A percentile compares a stretch with the other conserved stretches of the same genome.
phyloP scores from a whole-genome alignment of 2,797 vertebrate genomes.

The Agapornis canus region DNA sequence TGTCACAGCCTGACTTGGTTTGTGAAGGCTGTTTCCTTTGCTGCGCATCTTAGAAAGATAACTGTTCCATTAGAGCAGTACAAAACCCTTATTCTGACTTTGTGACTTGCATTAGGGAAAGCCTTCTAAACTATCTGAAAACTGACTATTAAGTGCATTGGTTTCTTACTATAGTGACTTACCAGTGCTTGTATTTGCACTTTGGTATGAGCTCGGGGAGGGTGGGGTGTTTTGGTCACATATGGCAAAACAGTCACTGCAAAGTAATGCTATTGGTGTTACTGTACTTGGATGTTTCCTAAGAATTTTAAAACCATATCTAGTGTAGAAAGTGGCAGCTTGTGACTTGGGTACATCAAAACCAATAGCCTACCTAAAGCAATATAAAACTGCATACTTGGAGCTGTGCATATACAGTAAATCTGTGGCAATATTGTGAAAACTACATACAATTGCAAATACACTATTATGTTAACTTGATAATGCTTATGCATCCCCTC shows the following conservation, averaged over 20 bases:
- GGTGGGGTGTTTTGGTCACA: neutral
- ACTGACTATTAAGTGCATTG: neutral
- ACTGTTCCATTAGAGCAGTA: neutral
- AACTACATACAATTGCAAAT: conserved; percentile 29
- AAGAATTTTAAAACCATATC: neutral
- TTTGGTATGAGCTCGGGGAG: neutral
- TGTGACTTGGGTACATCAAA: neutral
- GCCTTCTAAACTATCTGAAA: neutral
- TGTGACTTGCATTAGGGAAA: neutral
- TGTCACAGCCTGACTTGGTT: neutral
- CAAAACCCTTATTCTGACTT: neutral
- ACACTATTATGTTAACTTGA: neutral
- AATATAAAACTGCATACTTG: neutral
- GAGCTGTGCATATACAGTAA: neutral
- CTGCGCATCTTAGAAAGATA: neutral
- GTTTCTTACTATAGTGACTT: neutral
- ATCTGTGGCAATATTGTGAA: neutral
- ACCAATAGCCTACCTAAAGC: neutral
- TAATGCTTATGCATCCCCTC: conserved; percentile 7
- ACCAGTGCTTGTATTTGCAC: neutral
- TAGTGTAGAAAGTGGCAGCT: neutral
- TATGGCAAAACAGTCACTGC: neutral
- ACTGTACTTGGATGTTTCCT: neutral
- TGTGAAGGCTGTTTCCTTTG: neutral
- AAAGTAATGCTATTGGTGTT: neutral